A percentile compares a stretch with the other conserved stretches of the same genome.
These are phyloP conservation scores for Augochlora pura DNA, from an alignment of 1,140 invertebrate species.

Conservation along the genomic window DNA sequence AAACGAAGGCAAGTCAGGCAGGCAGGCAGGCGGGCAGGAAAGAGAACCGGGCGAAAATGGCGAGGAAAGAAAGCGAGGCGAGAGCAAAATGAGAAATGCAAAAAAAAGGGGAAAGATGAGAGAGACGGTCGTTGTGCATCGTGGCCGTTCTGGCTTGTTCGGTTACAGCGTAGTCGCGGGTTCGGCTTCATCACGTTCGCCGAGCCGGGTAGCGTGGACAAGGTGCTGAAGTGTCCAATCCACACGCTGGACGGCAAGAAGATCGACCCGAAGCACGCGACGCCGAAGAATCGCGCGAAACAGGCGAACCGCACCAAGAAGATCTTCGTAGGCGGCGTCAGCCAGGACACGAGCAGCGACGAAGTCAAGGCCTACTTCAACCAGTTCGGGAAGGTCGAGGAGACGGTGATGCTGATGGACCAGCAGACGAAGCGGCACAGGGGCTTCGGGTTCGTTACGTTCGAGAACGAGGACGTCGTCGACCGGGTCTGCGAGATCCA, in stretches of 20 bases:
- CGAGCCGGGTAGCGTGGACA: conserved; percentile 92
- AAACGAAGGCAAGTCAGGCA: too few species aligned
- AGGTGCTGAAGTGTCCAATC: conserved; percentile 93
- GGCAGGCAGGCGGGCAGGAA: neutral
- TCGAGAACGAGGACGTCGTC: conserved; percentile 94
- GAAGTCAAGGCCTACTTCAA: conserved; percentile 95
- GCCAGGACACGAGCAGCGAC: conserved; percentile 94
- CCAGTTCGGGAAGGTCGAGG: conserved; percentile 95
- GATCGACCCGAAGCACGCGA: conserved; percentile 96
- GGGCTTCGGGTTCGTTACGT: conserved; percentile 95
- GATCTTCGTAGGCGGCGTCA: conserved; percentile 95
- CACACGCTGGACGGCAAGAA: conserved; percentile 97
- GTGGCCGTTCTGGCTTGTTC: conserved; percentile 70
- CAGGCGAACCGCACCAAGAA: conserved; percentile 93
- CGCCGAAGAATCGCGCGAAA: conserved; percentile 93
- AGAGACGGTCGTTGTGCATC: conserved; percentile 64
- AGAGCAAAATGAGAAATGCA: neutral
- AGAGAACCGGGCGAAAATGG: neutral
- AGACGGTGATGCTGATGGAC: conserved; percentile 97
- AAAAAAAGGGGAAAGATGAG: conserved; percentile 11
- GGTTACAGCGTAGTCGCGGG: conserved; percentile 92
- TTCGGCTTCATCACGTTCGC: conserved; percentile 97
- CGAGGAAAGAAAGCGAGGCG: neutral
- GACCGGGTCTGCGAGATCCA: conserved; percentile 95
- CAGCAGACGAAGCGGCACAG: conserved; percentile 95